A percentile compares a stretch with the other conserved stretches of the same genome.
Evolutionary conservation across 1,140 invertebrate genomes (phyloP).

Genomic region (Carcinoscorpius rotundicauda): DNA sequence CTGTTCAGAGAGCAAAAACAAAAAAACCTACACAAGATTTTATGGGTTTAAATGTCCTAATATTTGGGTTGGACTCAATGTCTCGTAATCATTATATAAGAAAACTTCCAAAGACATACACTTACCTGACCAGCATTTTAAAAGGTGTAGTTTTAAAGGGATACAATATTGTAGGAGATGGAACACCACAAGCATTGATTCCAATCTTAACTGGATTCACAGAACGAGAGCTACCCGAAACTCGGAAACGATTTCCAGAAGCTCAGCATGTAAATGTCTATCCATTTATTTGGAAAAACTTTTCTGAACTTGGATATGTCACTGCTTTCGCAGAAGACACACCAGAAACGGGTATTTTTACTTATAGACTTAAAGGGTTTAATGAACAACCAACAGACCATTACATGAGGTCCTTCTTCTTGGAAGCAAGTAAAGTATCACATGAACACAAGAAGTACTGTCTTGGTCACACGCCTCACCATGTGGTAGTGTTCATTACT

Average conservation of each 20-base stretch:
- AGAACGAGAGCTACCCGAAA: slow-evolving; percentile 74
- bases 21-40: slow-evolving; percentile 37
- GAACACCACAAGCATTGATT: slow-evolving; percentile 82
- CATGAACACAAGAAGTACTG: slow-evolving; percentile 44
- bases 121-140: slow-evolving; percentile 56
- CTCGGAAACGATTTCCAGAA: slow-evolving; percentile 56
- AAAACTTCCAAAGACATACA: slow-evolving; percentile 66
- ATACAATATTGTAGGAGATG: slow-evolving; percentile 88
- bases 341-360: slow-evolving; percentile 66
- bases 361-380: slow-evolving; percentile 82
- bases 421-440: slow-evolving; percentile 40
- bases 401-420: slow-evolving; percentile 71
- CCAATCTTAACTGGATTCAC: slow-evolving; percentile 76
- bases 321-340: slow-evolving; percentile 77
- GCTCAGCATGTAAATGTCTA: slow-evolving; percentile 60
- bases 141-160: slow-evolving; percentile 57
- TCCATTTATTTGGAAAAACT: slow-evolving; percentile 70
- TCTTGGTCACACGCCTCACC: slow-evolving; percentile 59
- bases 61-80: slow-evolving; percentile 84
- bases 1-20: slow-evolving; percentile 38
- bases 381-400: slow-evolving; percentile 71
- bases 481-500: slow-evolving; percentile 45
- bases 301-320: slow-evolving; percentile 50
- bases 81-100: slow-evolving; percentile 75
- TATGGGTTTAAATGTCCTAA: slow-evolving; percentile 59